phyloP scores from a whole-genome alignment of 2,888 invertebrate species.

The Chirona hameri region DNA sequence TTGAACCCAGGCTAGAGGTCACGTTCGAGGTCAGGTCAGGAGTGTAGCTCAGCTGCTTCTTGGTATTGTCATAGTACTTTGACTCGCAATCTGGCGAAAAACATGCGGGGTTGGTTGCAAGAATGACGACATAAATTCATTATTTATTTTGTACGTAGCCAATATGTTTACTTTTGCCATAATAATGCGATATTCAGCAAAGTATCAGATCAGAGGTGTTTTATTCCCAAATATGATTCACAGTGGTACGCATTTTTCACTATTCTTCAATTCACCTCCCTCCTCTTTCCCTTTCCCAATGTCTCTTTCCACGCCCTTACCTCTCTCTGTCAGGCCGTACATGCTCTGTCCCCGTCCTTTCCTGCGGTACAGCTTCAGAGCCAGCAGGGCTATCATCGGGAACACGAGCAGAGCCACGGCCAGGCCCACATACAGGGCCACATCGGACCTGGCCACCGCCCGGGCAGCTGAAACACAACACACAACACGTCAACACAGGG shows the following conservation, averaged over 20 bases:
- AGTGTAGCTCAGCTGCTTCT: conserved; percentile 37
- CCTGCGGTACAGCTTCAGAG: neutral
- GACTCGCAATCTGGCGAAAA: neutral
- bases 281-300: no score
- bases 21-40: conserved; percentile 37
- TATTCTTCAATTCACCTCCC: no score
- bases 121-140: neutral
- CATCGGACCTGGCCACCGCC: conserved; percentile 51
- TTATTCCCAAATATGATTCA: no score
- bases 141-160: neutral
- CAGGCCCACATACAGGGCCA: conserved; percentile 75
- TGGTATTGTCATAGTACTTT: conserved; percentile 35
- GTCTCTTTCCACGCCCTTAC: neutral
- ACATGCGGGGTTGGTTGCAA: neutral
- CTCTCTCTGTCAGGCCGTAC: conserved; percentile 32
- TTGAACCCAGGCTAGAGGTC: neutral
- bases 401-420: conserved; percentile 75
- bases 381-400: conserved; percentile 56
- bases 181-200: no score
- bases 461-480: conserved; percentile 3
- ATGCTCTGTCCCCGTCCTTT: conserved; percentile 31
- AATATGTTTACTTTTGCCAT: no score
- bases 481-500: neutral
- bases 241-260: no score
- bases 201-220: no score